Percentiles rank a stretch among this genome's conserved stretches.
Conservation (phyloP, 2,113 vertebrate species). For the Vireo altiloquus region DNA sequence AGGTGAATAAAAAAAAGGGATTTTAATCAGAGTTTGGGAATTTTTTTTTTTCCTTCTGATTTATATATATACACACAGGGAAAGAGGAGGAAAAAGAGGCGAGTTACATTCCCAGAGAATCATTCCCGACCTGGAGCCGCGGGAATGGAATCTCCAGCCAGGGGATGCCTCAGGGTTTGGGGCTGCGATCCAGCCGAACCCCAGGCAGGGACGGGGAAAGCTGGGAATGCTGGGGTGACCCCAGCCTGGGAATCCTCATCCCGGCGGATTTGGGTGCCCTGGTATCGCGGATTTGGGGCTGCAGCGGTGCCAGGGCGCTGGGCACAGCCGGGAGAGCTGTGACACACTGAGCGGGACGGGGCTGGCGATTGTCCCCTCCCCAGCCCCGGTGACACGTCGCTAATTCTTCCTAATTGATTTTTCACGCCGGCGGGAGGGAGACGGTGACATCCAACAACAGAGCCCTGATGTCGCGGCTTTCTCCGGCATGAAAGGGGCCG, state of each 20-base stretch:
- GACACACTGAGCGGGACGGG: background rate
- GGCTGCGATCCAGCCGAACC: rapidly evolving
- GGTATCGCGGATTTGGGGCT: rapidly evolving
- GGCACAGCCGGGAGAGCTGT: rapidly evolving
- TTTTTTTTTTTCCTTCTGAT: background rate
- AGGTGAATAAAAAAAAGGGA: slow-evolving; percentile 72
- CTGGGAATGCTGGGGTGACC: rapidly evolving
- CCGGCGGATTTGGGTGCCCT: rapidly evolving
- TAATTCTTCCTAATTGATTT: slow-evolving; percentile 67
- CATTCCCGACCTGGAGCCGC: background rate
- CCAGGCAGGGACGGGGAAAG: background rate
- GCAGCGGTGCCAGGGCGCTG: background rate
- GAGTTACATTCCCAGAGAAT: background rate
- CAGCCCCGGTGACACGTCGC: background rate
- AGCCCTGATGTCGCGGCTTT: slow-evolving; percentile 27
- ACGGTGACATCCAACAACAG: slow-evolving; percentile 41
- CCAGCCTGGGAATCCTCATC: background rate
- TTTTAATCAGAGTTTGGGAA: slow-evolving; percentile 76
- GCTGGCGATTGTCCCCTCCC: background rate
- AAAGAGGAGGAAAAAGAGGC: background rate
- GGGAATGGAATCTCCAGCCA: rapidly evolving
- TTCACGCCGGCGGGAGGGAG: slow-evolving; percentile 37
- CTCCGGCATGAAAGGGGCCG: slow-evolving; percentile 6
- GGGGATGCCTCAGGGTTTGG: rapidly evolving
- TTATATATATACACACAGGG: background rate